Evolutionary conservation across 2,888 invertebrate species (phyloP).

Genomic region (Drosophila diplacantha): DNA sequence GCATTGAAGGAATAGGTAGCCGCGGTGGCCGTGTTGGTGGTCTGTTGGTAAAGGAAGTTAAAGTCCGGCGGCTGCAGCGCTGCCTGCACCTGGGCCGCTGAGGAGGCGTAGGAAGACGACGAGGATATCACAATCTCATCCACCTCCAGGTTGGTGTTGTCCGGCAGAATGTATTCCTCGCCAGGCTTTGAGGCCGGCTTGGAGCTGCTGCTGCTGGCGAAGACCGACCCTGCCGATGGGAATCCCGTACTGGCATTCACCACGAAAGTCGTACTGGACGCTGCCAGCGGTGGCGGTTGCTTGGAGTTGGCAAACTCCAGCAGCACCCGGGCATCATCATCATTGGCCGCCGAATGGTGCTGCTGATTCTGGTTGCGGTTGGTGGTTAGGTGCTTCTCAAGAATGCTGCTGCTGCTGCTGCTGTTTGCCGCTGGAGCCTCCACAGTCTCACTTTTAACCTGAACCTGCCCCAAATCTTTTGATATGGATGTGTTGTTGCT

Average conservation of each 20-base stretch:
- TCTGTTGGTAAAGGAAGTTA: conserved; percentile 61
- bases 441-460: conserved; percentile 66
- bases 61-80: conserved; percentile 50
- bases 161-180: conserved; percentile 65
- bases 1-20: conserved; percentile 38
- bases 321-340: conserved; percentile 72
- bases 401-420: conserved; percentile 57
- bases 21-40: conserved; percentile 29
- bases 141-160: conserved; percentile 59
- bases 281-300: conserved; percentile 45
- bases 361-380: conserved; percentile 34
- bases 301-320: conserved; percentile 74
- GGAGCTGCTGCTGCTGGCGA: conserved; percentile 52
- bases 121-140: conserved; percentile 72
- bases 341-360: conserved; percentile 56
- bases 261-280: conserved; percentile 58
- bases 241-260: conserved; percentile 62
- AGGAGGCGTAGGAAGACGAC: conserved; percentile 67
- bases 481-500: conserved; percentile 52
- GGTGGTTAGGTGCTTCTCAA: conserved; percentile 71
- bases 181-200: conserved; percentile 34
- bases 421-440: conserved; percentile 34
- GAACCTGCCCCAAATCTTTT: conserved; percentile 55
- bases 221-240: conserved; percentile 71
- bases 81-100: conserved; percentile 27